These are phyloP conservation scores for Loriculus beryllinus DNA, from an alignment of 2,797 vertebrate genomes.

Conservation along the genomic window DNA sequence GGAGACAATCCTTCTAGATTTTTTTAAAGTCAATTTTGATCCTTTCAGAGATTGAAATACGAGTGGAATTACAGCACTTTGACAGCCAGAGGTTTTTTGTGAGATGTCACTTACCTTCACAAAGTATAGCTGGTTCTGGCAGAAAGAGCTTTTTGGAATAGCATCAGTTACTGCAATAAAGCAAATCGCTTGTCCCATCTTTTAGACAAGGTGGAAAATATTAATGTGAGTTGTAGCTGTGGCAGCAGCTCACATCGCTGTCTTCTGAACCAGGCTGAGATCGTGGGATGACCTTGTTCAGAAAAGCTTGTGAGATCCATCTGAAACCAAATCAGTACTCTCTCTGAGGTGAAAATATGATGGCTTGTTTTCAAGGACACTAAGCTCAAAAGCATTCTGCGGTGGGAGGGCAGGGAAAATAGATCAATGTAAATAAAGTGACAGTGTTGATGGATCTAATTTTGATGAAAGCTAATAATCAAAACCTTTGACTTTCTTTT, in stretches of 20 bases:
- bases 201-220: conserved; percentile 8
- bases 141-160: neutral
- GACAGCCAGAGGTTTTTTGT: conserved; percentile 1
- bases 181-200: neutral
- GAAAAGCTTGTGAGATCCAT: conserved; percentile 9
- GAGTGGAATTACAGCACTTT: conserved; percentile 12
- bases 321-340: neutral
- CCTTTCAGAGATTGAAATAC: conserved; percentile 1
- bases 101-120: neutral
- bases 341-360: neutral
- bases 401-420: neutral
- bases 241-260: neutral
- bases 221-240: neutral
- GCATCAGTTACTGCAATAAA: conserved; percentile 30
- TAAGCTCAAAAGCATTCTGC: neutral
- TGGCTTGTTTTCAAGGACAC: neutral
- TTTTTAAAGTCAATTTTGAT: neutral
- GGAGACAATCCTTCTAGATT: neutral
- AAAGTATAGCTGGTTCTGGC: neutral
- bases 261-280: conserved; percentile 10
- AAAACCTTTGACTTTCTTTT: neutral
- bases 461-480: conserved; percentile 34
- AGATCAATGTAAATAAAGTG: neutral
- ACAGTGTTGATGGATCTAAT: neutral
- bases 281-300: conserved; percentile 31